phyloP scores from a whole-genome alignment of 2,797 vertebrate genomes.

The Pampus argenteus region DNA sequence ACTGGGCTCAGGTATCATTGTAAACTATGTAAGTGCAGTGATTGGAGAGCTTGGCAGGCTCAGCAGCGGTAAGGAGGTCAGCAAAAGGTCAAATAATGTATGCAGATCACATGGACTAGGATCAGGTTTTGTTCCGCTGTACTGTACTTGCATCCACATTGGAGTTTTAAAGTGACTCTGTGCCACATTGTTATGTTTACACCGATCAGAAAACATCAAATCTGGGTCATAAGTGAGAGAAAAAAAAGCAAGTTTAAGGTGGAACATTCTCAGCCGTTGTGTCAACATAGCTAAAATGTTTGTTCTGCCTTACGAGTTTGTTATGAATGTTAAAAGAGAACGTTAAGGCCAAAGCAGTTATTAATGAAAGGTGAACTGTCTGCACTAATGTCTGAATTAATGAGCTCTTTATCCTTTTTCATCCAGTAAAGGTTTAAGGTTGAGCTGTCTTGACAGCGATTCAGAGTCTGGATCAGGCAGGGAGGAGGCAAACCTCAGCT shows the following conservation, averaged over 20 bases:
- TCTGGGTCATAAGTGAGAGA: not conserved
- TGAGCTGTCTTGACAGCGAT: constrained; percentile 36
- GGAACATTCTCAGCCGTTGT: not conserved
- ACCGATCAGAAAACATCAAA: no score
- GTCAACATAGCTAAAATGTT: not conserved
- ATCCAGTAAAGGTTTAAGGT: not conserved
- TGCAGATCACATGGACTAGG: not conserved
- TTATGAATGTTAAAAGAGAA: constrained; percentile 6
- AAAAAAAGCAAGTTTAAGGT: not conserved
- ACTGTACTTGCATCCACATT: no score
- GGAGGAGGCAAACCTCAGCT: constrained; percentile 58
- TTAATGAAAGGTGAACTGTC: not conserved
- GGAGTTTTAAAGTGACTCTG: not conserved
- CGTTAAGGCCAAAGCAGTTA: not conserved
- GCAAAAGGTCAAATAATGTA: no score
- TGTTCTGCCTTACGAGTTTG: not conserved
- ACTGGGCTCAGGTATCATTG: not conserved
- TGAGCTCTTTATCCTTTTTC: constrained; percentile 4
- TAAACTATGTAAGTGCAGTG: not conserved
- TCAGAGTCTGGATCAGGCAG: constrained; percentile 36
- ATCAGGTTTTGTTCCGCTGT: not conserved
- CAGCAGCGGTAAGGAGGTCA: no score
- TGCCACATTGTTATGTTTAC: not conserved
- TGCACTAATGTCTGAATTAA: constrained; percentile 8
- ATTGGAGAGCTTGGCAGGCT: not conserved